Percentiles rank a stretch among this genome's conserved stretches.
Evolutionary conservation across 2,113 vertebrate species (phyloP).

Genomic region (Acinonyx jubatus): DNA sequence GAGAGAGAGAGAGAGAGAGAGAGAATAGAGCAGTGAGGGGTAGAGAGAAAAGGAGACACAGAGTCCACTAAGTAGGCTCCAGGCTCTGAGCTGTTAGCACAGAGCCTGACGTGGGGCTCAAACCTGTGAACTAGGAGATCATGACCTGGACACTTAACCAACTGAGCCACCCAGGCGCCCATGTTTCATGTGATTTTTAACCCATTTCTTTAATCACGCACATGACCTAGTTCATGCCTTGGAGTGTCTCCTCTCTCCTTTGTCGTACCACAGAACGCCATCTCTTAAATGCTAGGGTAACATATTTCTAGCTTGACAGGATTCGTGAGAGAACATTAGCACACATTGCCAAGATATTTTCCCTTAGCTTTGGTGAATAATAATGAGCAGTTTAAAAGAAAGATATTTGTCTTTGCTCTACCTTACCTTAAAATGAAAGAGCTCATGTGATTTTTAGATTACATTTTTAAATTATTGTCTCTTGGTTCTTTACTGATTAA

Average conservation of each 20-base stretch:
- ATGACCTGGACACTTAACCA: not conserved
- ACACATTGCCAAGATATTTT: accelerated
- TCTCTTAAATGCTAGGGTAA: not conserved
- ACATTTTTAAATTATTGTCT: not conserved
- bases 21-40: not conserved
- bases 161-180: not conserved
- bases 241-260: not conserved
- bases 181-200: too few species aligned
- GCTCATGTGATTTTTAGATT: not conserved
- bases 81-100: too few species aligned
- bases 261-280: not conserved
- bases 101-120: not conserved
- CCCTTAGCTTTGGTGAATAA: not conserved
- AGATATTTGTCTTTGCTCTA: not conserved
- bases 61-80: not conserved
- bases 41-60: not conserved
- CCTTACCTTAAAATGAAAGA: not conserved
- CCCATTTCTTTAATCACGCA: not conserved
- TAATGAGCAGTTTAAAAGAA: not conserved
- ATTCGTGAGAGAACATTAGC: not conserved
- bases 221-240: not conserved
- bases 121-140: not conserved
- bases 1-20: not conserved
- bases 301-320: not conserved
- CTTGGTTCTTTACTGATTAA: not conserved